Conservation (phyloP, 2,888 invertebrate genomes). For the Caenorhabditis parvicauda region DNA sequence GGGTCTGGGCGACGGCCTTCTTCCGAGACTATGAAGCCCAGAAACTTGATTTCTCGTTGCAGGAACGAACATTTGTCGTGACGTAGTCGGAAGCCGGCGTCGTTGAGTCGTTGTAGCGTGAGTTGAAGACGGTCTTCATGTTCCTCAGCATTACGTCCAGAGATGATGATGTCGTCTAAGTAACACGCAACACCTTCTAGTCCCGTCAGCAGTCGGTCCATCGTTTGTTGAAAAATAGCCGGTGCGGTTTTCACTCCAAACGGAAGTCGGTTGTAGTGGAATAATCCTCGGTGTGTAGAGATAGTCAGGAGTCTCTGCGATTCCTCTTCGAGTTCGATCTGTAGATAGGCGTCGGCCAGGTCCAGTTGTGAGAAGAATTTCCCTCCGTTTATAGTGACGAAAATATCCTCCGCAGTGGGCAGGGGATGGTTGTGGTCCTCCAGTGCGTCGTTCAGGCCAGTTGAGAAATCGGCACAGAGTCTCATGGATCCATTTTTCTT, state of each 20-base stretch:
- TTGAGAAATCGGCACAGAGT: slow-evolving; percentile 42
- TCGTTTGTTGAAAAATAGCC: slow-evolving; percentile 34
- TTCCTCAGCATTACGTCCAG: slow-evolving; percentile 11
- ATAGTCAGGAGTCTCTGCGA: slow-evolving; percentile 23
- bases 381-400: slow-evolving; percentile 31
- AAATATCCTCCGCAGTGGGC: slow-evolving; percentile 34
- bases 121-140: slow-evolving; percentile 15
- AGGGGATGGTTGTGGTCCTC: slow-evolving; percentile 32
- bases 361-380: slow-evolving; percentile 34
- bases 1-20: slow-evolving; percentile 24
- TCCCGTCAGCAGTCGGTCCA: slow-evolving; percentile 30
- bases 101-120: slow-evolving; percentile 20
- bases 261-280: slow-evolving; percentile 30
- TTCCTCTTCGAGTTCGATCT: slow-evolving; percentile 30
- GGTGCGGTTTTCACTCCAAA: slow-evolving; percentile 45
- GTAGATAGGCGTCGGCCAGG: slow-evolving; percentile 43
- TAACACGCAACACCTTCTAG: slow-evolving; percentile 22
- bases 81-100: slow-evolving; percentile 28
- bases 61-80: slow-evolving; percentile 37
- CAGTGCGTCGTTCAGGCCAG: slow-evolving; percentile 37
- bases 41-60: slow-evolving; percentile 17
- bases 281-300: slow-evolving; percentile 43
- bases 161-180: slow-evolving; percentile 39
- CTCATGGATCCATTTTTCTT: slow-evolving; percentile 39
- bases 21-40: slow-evolving; percentile 28